Evolutionary conservation across 2,797 vertebrate genomes (phyloP), one percentile per base, ranked within the genome.

Genomic region (Silurus aristotelis): DNA sequence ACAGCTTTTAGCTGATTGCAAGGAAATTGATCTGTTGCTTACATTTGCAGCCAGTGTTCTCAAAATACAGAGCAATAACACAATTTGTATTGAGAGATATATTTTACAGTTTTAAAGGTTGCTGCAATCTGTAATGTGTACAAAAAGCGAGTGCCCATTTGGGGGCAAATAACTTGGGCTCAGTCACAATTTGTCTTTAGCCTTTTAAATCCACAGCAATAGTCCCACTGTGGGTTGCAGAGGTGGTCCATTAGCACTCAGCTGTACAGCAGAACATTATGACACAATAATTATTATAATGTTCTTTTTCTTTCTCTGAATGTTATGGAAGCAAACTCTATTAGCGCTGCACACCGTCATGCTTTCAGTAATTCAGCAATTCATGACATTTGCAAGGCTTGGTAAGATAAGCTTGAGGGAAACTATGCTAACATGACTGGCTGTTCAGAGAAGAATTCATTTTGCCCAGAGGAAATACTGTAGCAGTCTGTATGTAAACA

Each of bases 1-100:
- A 72, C 76, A 81, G 80, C 88, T 88, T 88, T 88, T 78, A 87
- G 66, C 71, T 82, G 64, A 80, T 76, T 89, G 73, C 12, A 25
- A 48, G 14, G 10, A 82, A 86, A 85, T 85, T 71, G 70, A 86
- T 87, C 81, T 85, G 73, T 80, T 56, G 55, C 63, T 79, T 58
- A 58, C 72, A 55, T 77, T 76, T 80, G 71, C 38, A 46, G 14
- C 31, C 43, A 15, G 52, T 60, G 71, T 83, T 67, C 72, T 86
- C 58, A 55, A 43, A 76, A n/a, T 56, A 64, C 38, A 0, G 19
- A 6, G 75, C 25, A 63, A 60, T n/a, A 20, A 70, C 73, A 20
- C 38, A 4, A 7, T 52, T 80, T 46, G 25, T 52, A 70, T n/a
- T 15, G n/a, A 19, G 31, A 79, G 58, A 43, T 61, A 13, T 22